Evolutionary conservation across 2,888 invertebrate species (phyloP).

Genomic region (Oconnorella tubifera): DNA sequence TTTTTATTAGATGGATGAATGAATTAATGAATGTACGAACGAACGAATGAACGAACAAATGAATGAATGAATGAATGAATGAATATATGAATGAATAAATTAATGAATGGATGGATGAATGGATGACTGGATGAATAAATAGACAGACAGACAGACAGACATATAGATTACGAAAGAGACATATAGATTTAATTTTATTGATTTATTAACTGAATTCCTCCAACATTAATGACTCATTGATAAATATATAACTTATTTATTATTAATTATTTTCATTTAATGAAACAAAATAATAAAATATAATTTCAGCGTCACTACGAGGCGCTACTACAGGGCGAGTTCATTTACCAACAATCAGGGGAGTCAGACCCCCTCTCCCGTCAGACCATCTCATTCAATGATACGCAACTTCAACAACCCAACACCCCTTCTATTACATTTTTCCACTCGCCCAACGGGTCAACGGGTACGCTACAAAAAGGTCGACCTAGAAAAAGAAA

Average conservation of each 20-base stretch:
- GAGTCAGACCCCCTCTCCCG: neutral
- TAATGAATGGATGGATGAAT: too few relatives aligned
- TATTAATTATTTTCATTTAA: too few relatives aligned
- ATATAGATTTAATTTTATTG: neutral
- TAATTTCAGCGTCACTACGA: slow-evolving; percentile 14
- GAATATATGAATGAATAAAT: too few relatives aligned
- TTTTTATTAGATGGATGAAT: too few relatives aligned
- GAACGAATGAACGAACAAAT: too few relatives aligned
- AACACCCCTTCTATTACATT: neutral
- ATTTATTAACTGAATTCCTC: neutral
- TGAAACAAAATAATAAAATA: neutral
- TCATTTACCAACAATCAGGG: slow-evolving; percentile 12
- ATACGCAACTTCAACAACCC: slow-evolving; percentile 4
- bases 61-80: too few relatives aligned
- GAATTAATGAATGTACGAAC: too few relatives aligned
- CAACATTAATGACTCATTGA: too few relatives aligned
- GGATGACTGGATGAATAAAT: too few relatives aligned
- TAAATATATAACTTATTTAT: neutral
- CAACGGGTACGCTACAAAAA: slow-evolving; percentile 20
- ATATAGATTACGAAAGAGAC: too few relatives aligned
- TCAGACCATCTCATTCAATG: neutral
- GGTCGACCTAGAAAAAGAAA: slow-evolving; percentile 32
- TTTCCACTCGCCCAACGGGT: slow-evolving; percentile 12
- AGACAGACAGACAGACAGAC: too few relatives aligned
- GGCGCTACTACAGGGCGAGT: slow-evolving; percentile 15